phyloP scores from a whole-genome alignment of 2,113 vertebrate species.

The Tauraco erythrolophus region DNA sequence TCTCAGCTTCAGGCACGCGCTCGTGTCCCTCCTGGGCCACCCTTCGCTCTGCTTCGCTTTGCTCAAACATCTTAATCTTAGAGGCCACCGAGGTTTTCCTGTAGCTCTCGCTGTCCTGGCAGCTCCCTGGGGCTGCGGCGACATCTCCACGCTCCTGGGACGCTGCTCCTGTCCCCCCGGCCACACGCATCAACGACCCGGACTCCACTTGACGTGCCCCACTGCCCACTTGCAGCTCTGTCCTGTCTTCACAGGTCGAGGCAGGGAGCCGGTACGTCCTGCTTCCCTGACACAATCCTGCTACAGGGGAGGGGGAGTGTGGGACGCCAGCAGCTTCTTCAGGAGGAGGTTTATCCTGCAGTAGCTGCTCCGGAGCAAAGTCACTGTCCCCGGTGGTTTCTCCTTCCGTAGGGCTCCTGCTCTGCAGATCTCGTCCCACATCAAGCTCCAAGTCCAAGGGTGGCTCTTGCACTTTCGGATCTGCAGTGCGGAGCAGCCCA shows the following conservation, averaged over 20 bases:
- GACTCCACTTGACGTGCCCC: slow-evolving; percentile 14
- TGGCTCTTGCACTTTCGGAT: slow-evolving; percentile 4
- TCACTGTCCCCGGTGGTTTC: neutral
- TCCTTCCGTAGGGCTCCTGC: neutral
- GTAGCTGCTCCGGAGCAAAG: neutral
- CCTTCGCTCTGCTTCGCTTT: neutral
- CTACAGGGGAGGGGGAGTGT: neutral
- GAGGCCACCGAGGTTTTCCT: slow-evolving; percentile 73
- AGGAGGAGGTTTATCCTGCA: neutral
- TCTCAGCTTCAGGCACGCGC: neutral
- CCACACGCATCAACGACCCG: neutral
- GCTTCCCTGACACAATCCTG: neutral
- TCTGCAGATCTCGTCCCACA: neutral
- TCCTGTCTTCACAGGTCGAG: neutral
- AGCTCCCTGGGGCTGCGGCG: neutral
- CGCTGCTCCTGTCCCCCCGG: neutral
- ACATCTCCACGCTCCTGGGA: neutral
- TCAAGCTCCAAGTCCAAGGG: neutral
- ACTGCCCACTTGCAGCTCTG: neutral
- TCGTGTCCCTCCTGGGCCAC: neutral
- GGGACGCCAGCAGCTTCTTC: neutral
- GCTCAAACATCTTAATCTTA: slow-evolving; percentile 81
- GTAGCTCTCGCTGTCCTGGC: slow-evolving; percentile 30
- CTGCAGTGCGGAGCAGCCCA: neutral
- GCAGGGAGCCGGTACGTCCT: neutral